phyloP scores from a whole-genome alignment of 2,113 vertebrate genomes.

The Chlorodrepanis virens region DNA sequence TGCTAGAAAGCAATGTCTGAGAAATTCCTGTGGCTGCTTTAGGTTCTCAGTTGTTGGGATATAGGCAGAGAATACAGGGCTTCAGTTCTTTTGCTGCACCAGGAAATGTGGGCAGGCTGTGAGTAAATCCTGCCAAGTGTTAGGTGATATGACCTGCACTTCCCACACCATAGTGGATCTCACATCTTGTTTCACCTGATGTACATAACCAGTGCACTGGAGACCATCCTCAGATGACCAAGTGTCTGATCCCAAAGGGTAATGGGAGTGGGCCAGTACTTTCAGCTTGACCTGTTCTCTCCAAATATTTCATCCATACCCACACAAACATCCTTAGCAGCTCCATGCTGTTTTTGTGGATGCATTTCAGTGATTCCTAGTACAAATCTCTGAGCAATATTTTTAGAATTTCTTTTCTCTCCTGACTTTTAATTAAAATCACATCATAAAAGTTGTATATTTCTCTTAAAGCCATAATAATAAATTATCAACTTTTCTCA shows the following conservation, averaged over 20 bases:
- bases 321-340: neutral
- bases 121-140: neutral
- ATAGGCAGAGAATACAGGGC: neutral
- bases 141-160: neutral
- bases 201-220: neutral
- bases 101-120: neutral
- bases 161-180: neutral
- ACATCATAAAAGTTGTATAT: neutral
- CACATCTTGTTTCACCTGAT: neutral
- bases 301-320: neutral
- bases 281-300: neutral
- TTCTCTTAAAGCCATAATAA: conserved; percentile 6
- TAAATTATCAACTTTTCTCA: neutral
- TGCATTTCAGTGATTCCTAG: neutral
- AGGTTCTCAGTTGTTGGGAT: neutral
- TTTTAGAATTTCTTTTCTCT: neutral
- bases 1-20: neutral
- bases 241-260: neutral
- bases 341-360: neutral
- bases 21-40: neutral
- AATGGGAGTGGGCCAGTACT: neutral
- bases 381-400: neutral
- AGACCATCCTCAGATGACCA: neutral
- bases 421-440: neutral
- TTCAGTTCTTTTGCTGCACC: neutral